These are phyloP conservation scores for Neotoma lepida DNA, from an alignment of 2,113 vertebrate species.

Conservation along the genomic window DNA sequence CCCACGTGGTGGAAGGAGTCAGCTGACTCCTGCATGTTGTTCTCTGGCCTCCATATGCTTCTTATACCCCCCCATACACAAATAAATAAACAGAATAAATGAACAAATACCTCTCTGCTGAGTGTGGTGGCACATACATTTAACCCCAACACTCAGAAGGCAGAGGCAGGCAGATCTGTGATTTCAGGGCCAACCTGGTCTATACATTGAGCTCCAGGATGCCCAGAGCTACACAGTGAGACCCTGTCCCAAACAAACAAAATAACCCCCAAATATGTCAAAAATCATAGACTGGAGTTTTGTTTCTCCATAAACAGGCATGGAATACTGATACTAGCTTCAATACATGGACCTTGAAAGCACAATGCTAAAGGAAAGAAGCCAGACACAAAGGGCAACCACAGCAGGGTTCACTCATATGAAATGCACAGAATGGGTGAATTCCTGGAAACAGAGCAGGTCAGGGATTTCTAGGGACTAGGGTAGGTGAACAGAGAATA, in stretches of 20 bases:
- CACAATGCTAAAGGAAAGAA: constrained; percentile 17
- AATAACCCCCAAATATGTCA: neutral
- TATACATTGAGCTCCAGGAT: neutral
- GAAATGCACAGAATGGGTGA: constrained; percentile 31
- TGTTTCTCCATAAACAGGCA: constrained; percentile 47
- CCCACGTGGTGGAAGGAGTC: neutral
- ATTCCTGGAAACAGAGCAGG: neutral
- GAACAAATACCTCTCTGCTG: neutral
- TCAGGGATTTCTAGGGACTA: neutral
- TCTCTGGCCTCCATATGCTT: neutral
- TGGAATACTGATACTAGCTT: neutral
- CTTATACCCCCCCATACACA: neutral
- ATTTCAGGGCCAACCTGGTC: neutral
- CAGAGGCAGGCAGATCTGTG: neutral
- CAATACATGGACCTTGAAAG: neutral
- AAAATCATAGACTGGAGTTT: neutral
- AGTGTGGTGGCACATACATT: neutral
- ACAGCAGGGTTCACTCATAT: neutral
- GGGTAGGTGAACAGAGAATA: neutral
- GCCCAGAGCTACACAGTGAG: neutral
- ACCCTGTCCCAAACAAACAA: neutral
- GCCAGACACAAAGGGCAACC: neutral
- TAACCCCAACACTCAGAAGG: neutral
- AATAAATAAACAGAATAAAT: neutral
- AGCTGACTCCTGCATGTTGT: neutral